Evolutionary conservation across 2,113 vertebrate species (phyloP).

Genomic region (Loxodonta africana): DNA sequence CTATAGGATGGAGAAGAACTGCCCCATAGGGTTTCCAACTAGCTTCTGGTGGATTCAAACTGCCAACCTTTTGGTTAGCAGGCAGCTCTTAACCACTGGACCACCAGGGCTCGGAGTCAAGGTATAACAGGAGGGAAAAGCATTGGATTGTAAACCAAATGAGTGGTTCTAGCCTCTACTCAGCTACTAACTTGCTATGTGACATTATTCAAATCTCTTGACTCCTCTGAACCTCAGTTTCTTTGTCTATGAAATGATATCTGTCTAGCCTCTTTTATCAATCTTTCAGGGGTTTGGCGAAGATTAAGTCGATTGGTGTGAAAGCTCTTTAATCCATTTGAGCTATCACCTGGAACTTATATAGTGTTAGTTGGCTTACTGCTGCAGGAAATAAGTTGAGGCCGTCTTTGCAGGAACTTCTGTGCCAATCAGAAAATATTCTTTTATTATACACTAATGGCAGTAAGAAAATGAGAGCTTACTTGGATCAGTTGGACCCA

Average conservation of each 20-base stretch:
- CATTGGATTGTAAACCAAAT: neutral
- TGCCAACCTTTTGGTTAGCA: too few relatives aligned
- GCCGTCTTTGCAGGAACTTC: neutral
- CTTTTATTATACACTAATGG: neutral
- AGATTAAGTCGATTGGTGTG: neutral
- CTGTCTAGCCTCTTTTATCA: slow-evolving; percentile 2
- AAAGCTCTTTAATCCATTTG: slow-evolving; percentile 16
- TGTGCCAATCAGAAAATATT: neutral
- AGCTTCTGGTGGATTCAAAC: too few relatives aligned
- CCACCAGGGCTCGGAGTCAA: neutral
- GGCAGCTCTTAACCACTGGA: neutral
- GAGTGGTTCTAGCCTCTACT: neutral
- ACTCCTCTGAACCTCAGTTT: neutral
- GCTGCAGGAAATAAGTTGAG: neutral
- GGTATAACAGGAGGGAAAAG: neutral
- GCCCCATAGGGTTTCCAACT: too few relatives aligned
- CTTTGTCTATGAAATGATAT: neutral
- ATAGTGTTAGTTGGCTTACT: neutral
- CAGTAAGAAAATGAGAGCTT: neutral
- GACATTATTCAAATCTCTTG: neutral
- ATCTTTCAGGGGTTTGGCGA: neutral
- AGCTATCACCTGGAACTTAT: neutral
- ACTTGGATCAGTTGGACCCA: neutral
- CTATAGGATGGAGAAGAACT: too few relatives aligned
- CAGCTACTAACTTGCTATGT: neutral